Base-by-base conservation (phyloP, 2,797 vertebrate species). In the Hippoglossus hippoglossus region DNA sequence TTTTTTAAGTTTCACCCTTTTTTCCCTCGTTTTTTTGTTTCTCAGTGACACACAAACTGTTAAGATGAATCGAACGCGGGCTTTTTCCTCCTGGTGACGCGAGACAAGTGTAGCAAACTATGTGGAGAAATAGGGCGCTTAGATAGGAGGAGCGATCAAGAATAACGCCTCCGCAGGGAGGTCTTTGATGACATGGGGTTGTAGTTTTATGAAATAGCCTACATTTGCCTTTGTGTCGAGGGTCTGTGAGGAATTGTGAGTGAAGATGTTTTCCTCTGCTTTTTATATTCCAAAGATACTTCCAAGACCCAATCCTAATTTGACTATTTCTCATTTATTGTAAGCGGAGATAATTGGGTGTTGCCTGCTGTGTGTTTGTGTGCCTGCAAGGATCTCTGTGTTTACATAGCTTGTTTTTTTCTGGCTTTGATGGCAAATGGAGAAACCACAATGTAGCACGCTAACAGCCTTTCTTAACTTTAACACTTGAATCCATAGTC, bases 171-270 rank as follows among this genome's bases (percentile, higher is more conserved):
- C 92, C 73, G 52, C 81, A 52, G 91, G 91, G 90, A 91, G 31
- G 46, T 68, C 91, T 91, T 92, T 93, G 91, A 93, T 91, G 91
- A 85, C 86, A 83, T 21, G 22, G 80, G 83, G 78, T 92, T 91
- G 87, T 91, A 90, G 89, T 92, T 93, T 92, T 90, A 90, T 89
- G 77, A 89, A 88, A 91, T 91, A 91, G 89, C 89, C 89, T 89
- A 91, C 89, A 91, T 93, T 93, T 91, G 86, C 81, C 79, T 88
- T 87, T 88, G 89, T 88, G 84, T 87, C 62, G 83, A 87, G 82
- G 87, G 83, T 86, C 87, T 90, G 84, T 75, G 81, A 89, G 77
- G 79, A 90, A 87, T 85, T 63, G 58, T 47, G 82, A 73, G 72
- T 61, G 74, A 74, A 71, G 53, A 87, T 81, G 77, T 88, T 89